A percentile compares a stretch with the other conserved stretches of the same genome.
Evolutionary conservation across 2,113 vertebrate genomes (phyloP).

Genomic region (Nibea albiflora): DNA sequence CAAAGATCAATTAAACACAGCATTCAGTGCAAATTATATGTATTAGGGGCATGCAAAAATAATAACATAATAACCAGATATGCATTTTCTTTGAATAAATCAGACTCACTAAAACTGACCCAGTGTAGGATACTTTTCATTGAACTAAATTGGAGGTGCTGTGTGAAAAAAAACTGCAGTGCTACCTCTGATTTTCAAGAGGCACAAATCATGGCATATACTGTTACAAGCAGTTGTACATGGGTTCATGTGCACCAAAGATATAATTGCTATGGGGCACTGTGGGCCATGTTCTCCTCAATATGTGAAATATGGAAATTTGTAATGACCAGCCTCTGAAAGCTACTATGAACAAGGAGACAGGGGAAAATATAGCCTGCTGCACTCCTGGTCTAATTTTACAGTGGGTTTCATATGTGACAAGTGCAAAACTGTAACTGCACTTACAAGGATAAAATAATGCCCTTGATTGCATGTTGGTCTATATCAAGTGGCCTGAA

Average conservation of each 20-base stretch:
- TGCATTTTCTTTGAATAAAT: neutral
- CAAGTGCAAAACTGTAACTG: neutral
- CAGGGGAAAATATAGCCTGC: neutral
- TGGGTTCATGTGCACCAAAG: neutral
- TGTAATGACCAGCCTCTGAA: too few species aligned
- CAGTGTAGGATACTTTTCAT: neutral
- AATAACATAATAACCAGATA: neutral
- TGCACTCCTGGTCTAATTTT: neutral
- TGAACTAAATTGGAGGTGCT: neutral
- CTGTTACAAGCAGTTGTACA: neutral
- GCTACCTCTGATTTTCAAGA: neutral
- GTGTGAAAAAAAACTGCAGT: too few species aligned
- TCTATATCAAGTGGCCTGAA: neutral
- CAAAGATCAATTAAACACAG: neutral
- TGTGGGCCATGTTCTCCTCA: neutral
- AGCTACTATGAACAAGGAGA: neutral
- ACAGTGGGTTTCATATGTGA: neutral
- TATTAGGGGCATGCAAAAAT: neutral
- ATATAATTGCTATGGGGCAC: neutral
- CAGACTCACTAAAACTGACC: neutral
- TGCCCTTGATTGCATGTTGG: neutral
- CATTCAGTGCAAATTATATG: neutral
- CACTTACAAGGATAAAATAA: neutral
- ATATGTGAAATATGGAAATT: neutral
- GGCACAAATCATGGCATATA: neutral